Percentiles rank a stretch among this genome's conserved stretches.
Evolutionary conservation across 2,888 invertebrate species (phyloP).

Genomic region (Caenorhabditis sinica): DNA sequence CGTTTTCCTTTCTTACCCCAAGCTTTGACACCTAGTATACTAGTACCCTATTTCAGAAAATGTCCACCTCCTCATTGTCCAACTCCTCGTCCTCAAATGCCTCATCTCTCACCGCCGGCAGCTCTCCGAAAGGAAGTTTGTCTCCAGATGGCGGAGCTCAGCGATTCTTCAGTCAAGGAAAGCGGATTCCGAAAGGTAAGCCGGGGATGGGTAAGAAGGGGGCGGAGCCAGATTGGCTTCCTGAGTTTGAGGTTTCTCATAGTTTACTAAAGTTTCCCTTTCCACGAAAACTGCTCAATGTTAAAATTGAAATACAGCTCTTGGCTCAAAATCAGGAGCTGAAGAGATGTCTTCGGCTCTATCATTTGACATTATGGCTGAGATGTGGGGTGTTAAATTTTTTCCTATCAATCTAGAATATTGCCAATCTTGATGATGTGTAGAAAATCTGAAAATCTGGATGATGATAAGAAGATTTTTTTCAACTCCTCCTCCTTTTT

Average conservation of each 20-base stretch:
- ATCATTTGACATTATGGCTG: too few relatives aligned
- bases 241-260: too few relatives aligned
- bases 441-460: neutral
- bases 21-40: too few relatives aligned
- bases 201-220: neutral
- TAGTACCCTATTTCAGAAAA: conserved; percentile 9
- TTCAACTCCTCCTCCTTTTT: too few relatives aligned
- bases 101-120: conserved; percentile 31
- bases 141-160: conserved; percentile 57
- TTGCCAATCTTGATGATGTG: neutral
- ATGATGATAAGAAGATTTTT: neutral
- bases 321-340: too few relatives aligned
- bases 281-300: too few relatives aligned
- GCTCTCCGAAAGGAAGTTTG: conserved; percentile 31
- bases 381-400: too few relatives aligned
- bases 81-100: conserved; percentile 27
- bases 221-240: neutral
- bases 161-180: conserved; percentile 74
- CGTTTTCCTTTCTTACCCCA: neutral
- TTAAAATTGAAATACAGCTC: too few relatives aligned
- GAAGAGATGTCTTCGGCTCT: too few relatives aligned
- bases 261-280: too few relatives aligned
- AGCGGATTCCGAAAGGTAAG: conserved; percentile 74
- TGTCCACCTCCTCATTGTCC: conserved; percentile 29
- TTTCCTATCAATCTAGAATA: too few relatives aligned